These are phyloP conservation scores for Azemiops feae DNA, from an alignment of 2,113 vertebrate genomes.

Conservation along the genomic window DNA sequence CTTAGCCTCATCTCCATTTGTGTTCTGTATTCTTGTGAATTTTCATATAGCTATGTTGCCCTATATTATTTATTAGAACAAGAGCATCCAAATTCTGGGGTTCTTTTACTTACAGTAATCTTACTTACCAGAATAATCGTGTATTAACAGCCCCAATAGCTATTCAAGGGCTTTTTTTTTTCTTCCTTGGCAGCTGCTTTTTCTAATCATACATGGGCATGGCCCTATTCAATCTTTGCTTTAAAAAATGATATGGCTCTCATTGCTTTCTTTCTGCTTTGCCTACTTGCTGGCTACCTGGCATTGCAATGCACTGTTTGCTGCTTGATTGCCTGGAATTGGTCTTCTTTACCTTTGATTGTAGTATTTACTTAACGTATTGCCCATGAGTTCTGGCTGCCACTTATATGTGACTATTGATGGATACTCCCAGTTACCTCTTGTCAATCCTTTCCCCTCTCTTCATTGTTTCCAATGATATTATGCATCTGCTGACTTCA, in stretches of 20 bases:
- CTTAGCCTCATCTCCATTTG: conserved; percentile 76
- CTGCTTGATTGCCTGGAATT: conserved; percentile 60
- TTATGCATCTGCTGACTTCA: conserved; percentile 60
- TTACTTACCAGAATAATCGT: conserved; percentile 57
- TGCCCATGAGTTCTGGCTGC: conserved; percentile 45
- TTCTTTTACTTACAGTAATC: conserved; percentile 52
- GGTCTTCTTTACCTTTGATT: conserved; percentile 45
- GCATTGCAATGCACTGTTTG: conserved; percentile 47
- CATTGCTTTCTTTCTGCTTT: conserved; percentile 50
- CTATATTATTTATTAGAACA: conserved; percentile 58
- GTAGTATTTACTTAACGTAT: conserved; percentile 31
- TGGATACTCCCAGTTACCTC: conserved; percentile 39
- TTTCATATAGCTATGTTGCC: conserved; percentile 63
- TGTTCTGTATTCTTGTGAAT: conserved; percentile 74
- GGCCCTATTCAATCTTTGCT: conserved; percentile 47
- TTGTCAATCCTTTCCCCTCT: conserved; percentile 43
- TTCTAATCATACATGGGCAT: conserved; percentile 43
- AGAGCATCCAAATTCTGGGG: conserved; percentile 66
- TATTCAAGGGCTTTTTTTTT: conserved; percentile 50
- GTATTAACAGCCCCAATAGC: conserved; percentile 45
- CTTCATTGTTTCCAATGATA: conserved; percentile 54
- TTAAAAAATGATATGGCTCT: conserved; percentile 49
- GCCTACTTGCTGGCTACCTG: conserved; percentile 61
- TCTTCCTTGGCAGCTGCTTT: conserved; percentile 39
- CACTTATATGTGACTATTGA: background rate